phyloP scores from a whole-genome alignment of 2,888 invertebrate genomes.

The Drosophila rellima region DNA sequence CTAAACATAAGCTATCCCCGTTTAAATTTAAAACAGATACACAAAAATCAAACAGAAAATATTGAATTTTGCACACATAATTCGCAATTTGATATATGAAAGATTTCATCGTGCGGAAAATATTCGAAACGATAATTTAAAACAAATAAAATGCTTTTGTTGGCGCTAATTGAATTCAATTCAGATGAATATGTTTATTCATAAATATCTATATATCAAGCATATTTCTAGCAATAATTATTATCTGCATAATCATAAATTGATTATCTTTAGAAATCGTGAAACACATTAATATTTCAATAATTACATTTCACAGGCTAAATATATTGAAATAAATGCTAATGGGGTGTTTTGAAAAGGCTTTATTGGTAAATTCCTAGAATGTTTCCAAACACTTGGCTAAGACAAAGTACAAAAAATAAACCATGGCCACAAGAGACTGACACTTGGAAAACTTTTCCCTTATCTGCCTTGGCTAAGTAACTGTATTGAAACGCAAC shows the following conservation, averaged over 20 bases:
- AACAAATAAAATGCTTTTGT: background rate
- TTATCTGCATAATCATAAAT: background rate
- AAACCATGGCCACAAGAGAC: background rate
- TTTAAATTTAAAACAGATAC: background rate
- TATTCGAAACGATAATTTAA: background rate
- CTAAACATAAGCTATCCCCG: background rate
- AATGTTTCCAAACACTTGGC: background rate
- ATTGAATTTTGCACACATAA: background rate
- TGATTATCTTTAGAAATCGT: background rate
- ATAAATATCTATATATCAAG: background rate
- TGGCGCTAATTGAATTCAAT: constrained; percentile 10
- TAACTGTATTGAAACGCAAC: background rate
- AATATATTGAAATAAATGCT: background rate
- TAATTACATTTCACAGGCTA: background rate
- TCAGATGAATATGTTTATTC: background rate
- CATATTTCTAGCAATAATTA: background rate
- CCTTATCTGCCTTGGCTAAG: background rate
- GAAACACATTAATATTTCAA: background rate
- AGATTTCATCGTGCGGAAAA: constrained; percentile 2
- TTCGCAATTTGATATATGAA: constrained; percentile 3
- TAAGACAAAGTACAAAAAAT: background rate
- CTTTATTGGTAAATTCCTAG: background rate
- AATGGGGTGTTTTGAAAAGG: background rate
- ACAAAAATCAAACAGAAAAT: background rate
- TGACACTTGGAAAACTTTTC: background rate